Conservation (phyloP, 2,797 vertebrate species). For the Tapirus indicus region DNA sequence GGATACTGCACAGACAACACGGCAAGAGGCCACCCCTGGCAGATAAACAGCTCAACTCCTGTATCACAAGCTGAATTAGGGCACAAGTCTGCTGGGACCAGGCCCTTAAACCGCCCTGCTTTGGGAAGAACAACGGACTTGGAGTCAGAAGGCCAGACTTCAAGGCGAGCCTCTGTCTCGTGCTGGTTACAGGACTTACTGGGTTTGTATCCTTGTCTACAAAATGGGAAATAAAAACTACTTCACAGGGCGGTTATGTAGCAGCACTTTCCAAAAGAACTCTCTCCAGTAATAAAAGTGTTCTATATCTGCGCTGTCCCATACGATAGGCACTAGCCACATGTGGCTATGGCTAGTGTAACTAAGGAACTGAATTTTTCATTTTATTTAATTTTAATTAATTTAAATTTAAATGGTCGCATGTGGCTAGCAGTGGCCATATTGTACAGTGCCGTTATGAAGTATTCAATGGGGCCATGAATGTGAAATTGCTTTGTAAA, state of each 20-base stretch:
- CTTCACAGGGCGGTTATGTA: background rate
- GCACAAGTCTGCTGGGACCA: background rate
- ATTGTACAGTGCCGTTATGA: background rate
- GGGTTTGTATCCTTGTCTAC: background rate
- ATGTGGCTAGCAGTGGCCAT: background rate
- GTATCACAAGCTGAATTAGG: background rate
- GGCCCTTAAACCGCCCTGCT: background rate
- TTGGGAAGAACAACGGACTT: background rate
- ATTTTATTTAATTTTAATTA: background rate
- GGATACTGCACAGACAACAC: background rate
- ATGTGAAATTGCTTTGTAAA: background rate
- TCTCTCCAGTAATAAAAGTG: background rate
- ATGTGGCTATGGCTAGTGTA: too few relatives aligned
- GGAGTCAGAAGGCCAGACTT: background rate
- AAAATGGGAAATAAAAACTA: background rate
- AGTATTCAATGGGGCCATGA: background rate
- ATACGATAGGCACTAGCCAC: background rate
- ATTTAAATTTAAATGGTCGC: background rate
- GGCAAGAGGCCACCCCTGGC: background rate
- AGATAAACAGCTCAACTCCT: background rate
- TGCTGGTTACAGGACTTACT: background rate
- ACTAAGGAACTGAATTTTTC: background rate
- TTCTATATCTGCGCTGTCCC: rapidly evolving
- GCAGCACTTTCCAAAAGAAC: background rate
- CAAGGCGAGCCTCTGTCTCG: background rate